Evolutionary conservation across 2,113 vertebrate species (phyloP).

Genomic region (Axis porcinus): DNA sequence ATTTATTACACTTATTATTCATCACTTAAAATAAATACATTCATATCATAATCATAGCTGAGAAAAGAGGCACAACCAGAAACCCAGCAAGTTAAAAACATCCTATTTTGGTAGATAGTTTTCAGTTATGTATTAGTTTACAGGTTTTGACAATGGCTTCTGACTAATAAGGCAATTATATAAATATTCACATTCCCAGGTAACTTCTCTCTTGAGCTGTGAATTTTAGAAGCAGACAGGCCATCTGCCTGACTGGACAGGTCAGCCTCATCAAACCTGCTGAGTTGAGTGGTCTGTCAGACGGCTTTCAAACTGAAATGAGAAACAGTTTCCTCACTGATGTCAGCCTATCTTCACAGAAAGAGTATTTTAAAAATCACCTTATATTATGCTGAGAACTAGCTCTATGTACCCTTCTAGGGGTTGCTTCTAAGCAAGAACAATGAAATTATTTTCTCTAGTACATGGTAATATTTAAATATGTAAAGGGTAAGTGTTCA

Average conservation of each 20-base stretch:
- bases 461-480: neutral
- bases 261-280: too few species aligned
- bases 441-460: neutral
- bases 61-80: neutral
- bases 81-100: neutral
- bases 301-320: too few species aligned
- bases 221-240: accelerated
- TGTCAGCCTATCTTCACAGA: neutral
- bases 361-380: neutral
- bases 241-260: accelerated
- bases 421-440: neutral
- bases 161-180: neutral
- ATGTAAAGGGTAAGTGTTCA: neutral
- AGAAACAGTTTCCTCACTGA: accelerated
- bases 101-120: neutral
- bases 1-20: neutral
- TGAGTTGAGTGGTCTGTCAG: neutral
- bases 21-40: neutral
- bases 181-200: neutral
- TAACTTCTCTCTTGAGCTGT: neutral
- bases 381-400: neutral
- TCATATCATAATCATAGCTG: neutral
- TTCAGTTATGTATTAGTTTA: neutral
- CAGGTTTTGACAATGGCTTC: neutral
- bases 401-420: neutral